Percentiles rank a stretch among this genome's conserved stretches.
These are phyloP conservation scores for Monochamus saltuarius DNA, from an alignment of 1,140 invertebrate genomes.

Conservation along the genomic window DNA sequence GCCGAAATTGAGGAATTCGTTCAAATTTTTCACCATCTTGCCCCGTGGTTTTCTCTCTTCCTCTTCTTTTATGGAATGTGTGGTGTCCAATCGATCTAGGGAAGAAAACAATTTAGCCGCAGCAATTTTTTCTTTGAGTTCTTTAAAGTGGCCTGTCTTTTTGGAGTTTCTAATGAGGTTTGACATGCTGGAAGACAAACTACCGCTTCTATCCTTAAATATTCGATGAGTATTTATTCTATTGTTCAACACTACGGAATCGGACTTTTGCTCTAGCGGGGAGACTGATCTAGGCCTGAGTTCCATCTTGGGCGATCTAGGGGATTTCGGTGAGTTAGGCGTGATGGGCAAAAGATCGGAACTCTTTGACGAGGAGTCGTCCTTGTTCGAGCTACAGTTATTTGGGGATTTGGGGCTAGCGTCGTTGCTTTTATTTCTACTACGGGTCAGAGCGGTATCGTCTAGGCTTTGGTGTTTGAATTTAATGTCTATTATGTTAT, in stretches of 20 bases:
- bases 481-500: conserved; percentile 39
- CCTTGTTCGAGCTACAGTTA: conserved; percentile 13
- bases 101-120: conserved; percentile 57
- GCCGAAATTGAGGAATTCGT: conserved; percentile 78
- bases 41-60: conserved; percentile 46
- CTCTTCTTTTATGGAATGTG: conserved; percentile 44
- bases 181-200: conserved; percentile 49
- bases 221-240: conserved; percentile 41
- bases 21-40: conserved; percentile 78
- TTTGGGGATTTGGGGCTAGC: conserved; percentile 32
- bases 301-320: conserved; percentile 29
- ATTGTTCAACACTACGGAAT: conserved; percentile 47
- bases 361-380: background rate
- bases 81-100: conserved; percentile 55
- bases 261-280: conserved; percentile 48
- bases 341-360: no score
- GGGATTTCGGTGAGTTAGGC: background rate
- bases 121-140: conserved; percentile 56
- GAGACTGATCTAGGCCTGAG: conserved; percentile 44
- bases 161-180: conserved; percentile 47
- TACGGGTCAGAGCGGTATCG: conserved; percentile 54
- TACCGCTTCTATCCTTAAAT: conserved; percentile 36
- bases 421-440: conserved; percentile 32
- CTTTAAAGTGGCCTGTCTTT: conserved; percentile 55
- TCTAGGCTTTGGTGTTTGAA: conserved; percentile 64